Evolutionary conservation across 1,140 invertebrate species (phyloP), one percentile per base, ranked within the genome.

Genomic region (Heliothis subflexa): DNA sequence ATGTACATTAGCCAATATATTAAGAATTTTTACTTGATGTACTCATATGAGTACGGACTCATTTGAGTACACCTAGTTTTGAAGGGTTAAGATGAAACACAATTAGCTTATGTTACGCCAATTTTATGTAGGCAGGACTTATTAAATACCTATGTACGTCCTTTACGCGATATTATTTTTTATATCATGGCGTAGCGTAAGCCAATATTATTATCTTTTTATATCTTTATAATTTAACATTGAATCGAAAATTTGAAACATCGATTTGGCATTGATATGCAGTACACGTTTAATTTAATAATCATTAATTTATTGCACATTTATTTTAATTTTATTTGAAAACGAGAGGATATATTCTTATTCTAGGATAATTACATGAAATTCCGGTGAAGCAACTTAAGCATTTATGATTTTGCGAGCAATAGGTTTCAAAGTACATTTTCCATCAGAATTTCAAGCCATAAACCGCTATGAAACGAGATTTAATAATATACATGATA

Each of bases 191-290:
- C 57, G 55, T 62, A 75, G 52, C 57, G 47, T 18, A 75, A 75
- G 59, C 64, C 49, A 52, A 75, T 21, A 62, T 61, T 64, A 33
- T 64, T 64, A 50, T 68, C 47, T 25, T 59, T 61, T 61, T 72
- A 72, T 21, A 74, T 61, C 18, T 61, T 62, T 47, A 21, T 73
- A 73, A 7, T 68, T 47, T 73, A 47, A 73, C 55, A 73, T 73
- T 47, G 54, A 75, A 62, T 75, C 33, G 57, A 62, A 75, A 75
- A 59, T 75, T 61, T 62, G 5, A 75, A 85, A 88, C 84, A 78
- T 88, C 80, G 82, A 88, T 88, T 92, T 91, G 89, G 87, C 87
- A 87, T 91, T 92, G 90, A 92, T 93, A 93, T 94, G 91, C 89
- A 86, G 83, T 87, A 87, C 81, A 85, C 82, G 81, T 79, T 82